Evolutionary conservation across 1,140 invertebrate genomes (phyloP).

Genomic region (Plodia interpunctella): DNA sequence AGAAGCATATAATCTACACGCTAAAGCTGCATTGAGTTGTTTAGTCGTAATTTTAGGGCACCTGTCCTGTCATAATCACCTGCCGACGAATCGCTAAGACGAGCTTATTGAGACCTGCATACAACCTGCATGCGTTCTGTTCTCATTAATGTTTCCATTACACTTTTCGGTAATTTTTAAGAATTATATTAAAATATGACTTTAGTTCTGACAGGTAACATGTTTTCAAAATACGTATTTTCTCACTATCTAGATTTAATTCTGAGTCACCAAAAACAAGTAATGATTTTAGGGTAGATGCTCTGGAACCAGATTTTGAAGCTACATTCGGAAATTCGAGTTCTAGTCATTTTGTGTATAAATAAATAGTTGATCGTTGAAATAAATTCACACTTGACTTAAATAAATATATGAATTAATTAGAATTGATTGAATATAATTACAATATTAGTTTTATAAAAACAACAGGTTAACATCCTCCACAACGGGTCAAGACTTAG

Average conservation of each 20-base stretch:
- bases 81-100: conserved; percentile 48
- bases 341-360: too few relatives aligned
- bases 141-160: conserved; percentile 24
- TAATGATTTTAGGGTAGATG: too few relatives aligned
- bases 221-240: too few relatives aligned
- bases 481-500: not conserved
- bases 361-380: too few relatives aligned
- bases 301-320: too few relatives aligned
- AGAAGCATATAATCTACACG: not conserved
- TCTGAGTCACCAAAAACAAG: too few relatives aligned
- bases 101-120: conserved; percentile 7
- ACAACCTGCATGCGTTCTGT: conserved; percentile 12
- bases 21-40: conserved; percentile 31
- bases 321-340: too few relatives aligned
- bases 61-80: conserved; percentile 56
- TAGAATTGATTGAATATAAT: too few relatives aligned
- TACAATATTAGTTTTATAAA: not conserved
- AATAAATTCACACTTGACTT: too few relatives aligned
- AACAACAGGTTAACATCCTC: not conserved
- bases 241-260: too few relatives aligned
- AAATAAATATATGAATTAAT: not conserved
- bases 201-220: too few relatives aligned
- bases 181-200: too few relatives aligned
- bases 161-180: not conserved
- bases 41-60: conserved; percentile 45